Conservation (phyloP, 2,113 vertebrate species). For the Colius striatus region DNA sequence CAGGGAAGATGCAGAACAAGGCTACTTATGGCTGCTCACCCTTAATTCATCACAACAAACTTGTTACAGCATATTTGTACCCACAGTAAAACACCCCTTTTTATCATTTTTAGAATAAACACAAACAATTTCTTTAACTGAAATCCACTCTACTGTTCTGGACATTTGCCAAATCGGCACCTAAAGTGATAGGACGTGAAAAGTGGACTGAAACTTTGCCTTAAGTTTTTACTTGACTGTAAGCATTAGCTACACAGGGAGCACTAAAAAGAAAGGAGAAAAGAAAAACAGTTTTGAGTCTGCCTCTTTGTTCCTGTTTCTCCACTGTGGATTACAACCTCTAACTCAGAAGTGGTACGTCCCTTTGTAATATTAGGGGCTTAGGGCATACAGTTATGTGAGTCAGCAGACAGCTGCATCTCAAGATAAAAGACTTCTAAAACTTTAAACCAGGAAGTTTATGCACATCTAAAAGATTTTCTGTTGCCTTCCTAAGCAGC, state of each 20-base stretch:
- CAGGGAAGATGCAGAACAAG: not conserved
- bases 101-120: not conserved
- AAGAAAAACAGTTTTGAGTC: not conserved
- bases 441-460: not conserved
- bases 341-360: not conserved
- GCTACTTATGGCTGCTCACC: not conserved
- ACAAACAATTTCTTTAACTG: not conserved
- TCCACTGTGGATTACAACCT: not conserved
- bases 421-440: not conserved
- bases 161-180: not conserved
- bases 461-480: not conserved
- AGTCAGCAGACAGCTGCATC: not conserved
- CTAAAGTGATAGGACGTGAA: not conserved
- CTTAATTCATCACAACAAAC: not conserved
- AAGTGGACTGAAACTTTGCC: not conserved
- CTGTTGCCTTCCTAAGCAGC: not conserved
- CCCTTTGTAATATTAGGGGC: not conserved
- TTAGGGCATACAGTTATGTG: not conserved
- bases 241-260: not conserved
- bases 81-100: not conserved
- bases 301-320: not conserved
- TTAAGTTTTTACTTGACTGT: not conserved
- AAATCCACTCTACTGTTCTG: not conserved
- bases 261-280: fast-evolving
- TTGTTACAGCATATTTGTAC: not conserved